Percentiles rank a stretch among this genome's conserved stretches.
Conservation (phyloP, 2,113 vertebrate species). For the Papio anubis region DNA sequence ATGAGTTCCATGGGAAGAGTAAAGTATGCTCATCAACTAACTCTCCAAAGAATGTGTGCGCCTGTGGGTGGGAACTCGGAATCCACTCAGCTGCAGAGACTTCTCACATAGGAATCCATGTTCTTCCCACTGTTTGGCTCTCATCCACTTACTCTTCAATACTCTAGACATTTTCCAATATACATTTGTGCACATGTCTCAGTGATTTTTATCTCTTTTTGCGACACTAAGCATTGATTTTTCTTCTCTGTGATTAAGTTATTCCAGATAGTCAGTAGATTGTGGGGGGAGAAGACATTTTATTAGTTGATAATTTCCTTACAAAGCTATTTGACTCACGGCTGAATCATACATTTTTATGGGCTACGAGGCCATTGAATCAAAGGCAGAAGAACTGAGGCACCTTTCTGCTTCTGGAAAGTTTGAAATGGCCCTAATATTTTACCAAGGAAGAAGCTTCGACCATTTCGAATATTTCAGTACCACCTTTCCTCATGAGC, state of each 20-base stretch:
- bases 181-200: rapidly evolving
- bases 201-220: background rate
- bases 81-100: rapidly evolving
- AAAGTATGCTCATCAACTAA: rapidly evolving
- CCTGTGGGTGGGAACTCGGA: rapidly evolving
- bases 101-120: rapidly evolving
- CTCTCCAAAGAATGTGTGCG: rapidly evolving
- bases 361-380: slow-evolving; percentile 26
- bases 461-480: background rate
- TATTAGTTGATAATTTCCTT: slow-evolving; percentile 69
- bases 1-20: rapidly evolving
- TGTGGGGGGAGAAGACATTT: slow-evolving; percentile 27
- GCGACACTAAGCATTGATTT: slow-evolving; percentile 52
- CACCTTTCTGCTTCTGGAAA: slow-evolving; percentile 8
- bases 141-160: rapidly evolving
- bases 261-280: background rate
- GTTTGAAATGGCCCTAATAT: slow-evolving; percentile 34
- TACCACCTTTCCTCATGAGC: background rate
- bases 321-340: slow-evolving; percentile 50
- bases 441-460: slow-evolving; percentile 38
- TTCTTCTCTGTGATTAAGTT: slow-evolving; percentile 47
- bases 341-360: slow-evolving; percentile 57
- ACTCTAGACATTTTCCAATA: rapidly evolving
- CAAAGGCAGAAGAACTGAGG: background rate
- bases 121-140: rapidly evolving